A percentile compares a stretch with the other conserved stretches of the same genome.
Conservation (phyloP, 2,888 invertebrate genomes). For the Ellobium chinense region DNA sequence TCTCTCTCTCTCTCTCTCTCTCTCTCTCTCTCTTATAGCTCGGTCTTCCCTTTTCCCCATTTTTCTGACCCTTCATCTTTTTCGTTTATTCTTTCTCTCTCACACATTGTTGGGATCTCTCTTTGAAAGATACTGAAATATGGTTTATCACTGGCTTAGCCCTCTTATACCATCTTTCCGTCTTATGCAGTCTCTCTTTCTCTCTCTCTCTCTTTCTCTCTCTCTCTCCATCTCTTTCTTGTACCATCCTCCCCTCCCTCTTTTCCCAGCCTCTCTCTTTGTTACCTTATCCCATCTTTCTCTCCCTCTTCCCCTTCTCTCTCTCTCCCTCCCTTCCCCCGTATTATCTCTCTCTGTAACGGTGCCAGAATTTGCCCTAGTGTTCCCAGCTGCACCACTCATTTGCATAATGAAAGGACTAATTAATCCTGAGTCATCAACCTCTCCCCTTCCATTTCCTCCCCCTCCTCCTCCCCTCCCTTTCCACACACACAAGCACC, state of each 20-base stretch:
- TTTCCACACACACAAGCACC: too few relatives aligned
- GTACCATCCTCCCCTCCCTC: not conserved
- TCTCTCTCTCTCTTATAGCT: too few relatives aligned
- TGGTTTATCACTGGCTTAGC: too few relatives aligned
- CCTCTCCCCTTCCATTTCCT: not conserved
- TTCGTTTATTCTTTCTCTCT: too few relatives aligned
- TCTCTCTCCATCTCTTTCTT: constrained; percentile 24
- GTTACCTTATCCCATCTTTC: not conserved
- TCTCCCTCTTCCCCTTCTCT: not conserved
- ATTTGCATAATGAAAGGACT: constrained; percentile 35
- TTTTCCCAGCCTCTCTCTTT: constrained; percentile 12
- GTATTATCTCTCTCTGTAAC: not conserved
- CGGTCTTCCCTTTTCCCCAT: too few relatives aligned
- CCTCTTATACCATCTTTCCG: not conserved
- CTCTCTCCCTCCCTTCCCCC: not conserved
- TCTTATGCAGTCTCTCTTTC: not conserved
- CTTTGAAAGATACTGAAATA: too few relatives aligned
- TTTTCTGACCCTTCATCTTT: too few relatives aligned
- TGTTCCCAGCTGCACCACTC: too few relatives aligned
- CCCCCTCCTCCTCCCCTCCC: constrained; percentile 19
- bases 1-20: too few relatives aligned
- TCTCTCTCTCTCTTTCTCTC: not conserved
- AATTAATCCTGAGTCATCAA: constrained; percentile 33
- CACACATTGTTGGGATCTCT: too few relatives aligned
- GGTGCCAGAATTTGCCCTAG: too few relatives aligned